Base-by-base conservation (phyloP, 1,140 invertebrate genomes). In the Saccostrea cuccullata region DNA sequence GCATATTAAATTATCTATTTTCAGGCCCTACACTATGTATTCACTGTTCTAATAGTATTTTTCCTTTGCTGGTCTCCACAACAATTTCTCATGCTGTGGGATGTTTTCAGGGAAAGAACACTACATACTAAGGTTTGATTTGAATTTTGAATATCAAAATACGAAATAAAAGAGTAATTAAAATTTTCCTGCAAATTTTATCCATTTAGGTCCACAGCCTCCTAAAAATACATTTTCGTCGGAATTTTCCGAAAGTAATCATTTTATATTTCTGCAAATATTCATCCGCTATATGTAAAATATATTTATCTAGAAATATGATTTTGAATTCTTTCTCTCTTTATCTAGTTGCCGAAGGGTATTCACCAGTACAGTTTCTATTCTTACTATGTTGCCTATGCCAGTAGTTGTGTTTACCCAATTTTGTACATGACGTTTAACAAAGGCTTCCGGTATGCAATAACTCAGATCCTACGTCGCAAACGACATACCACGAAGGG, bases 371-470 rank as follows among this genome's bases (percentile, higher is more conserved):
- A 83, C 60, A 84, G 77, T 9, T 90, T 85, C 64, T 84, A 47
- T 17, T 73, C 87, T 1, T 90, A 40, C 55, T 90, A 86, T 58
- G 36, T 90, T 23, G 89, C 86, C 11, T 90, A 90, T 47, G 64
- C 77, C 26, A 90, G 84, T 47, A 88, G 83, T 11, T 90, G 86
- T 84, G 60, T 85, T 5, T 82, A 88, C 36, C 89, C 89, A 15
- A 40, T 88, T n/a, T 82, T 90, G 3, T 90, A 88, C 30, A 90
- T 90, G 30, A 56, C 36, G 3, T 90, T 73, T 26, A 90, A 90
- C 60, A 87, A 86, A 55, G 85, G 89, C 47, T 88, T 90, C 30
- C 86, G 87, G 13, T 85, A 86, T 47, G 89, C 89, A 47, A 56
- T 84, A 0, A 9, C 20, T 1, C 83, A 87, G 20, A 84, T 84